Percentiles rank a stretch among this genome's conserved stretches.
Evolutionary conservation across 2,113 vertebrate genomes (phyloP).

Genomic region (Tiliqua scincoides): DNA sequence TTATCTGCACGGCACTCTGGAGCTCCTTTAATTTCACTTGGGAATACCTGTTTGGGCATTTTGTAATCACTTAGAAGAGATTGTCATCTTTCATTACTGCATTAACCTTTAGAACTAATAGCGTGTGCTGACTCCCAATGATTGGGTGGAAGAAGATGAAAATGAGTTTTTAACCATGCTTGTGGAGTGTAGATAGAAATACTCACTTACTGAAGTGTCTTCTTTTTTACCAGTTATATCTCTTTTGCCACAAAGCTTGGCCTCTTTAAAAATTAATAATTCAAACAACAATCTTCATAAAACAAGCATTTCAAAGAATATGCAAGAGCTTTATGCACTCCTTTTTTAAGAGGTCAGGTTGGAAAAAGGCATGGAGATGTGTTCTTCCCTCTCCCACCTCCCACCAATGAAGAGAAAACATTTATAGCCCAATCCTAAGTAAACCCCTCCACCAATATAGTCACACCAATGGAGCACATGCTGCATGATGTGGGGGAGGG

Average conservation of each 20-base stretch:
- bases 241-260: slow-evolving; percentile 29
- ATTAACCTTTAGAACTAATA: slow-evolving; percentile 67
- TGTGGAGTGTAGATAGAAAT: slow-evolving; percentile 35
- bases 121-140: slow-evolving; percentile 41
- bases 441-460: no score
- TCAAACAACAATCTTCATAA: neutral
- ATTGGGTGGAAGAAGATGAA: slow-evolving; percentile 59
- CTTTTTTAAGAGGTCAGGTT: neutral
- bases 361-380: neutral
- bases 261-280: slow-evolving; percentile 23
- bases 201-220: slow-evolving; percentile 9
- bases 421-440: no score
- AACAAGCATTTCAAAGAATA: neutral
- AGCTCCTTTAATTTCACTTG: slow-evolving; percentile 51
- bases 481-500: no score
- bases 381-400: no score
- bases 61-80: slow-evolving; percentile 60
- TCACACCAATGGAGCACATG: no score
- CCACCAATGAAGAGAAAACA: no score
- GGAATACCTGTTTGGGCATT: slow-evolving; percentile 37
- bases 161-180: slow-evolving; percentile 65
- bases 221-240: slow-evolving; percentile 31
- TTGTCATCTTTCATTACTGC: slow-evolving; percentile 69
- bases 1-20: neutral
- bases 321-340: neutral